Base-by-base conservation (phyloP, 2,888 invertebrate species). In the Ennomos quercinarius region DNA sequence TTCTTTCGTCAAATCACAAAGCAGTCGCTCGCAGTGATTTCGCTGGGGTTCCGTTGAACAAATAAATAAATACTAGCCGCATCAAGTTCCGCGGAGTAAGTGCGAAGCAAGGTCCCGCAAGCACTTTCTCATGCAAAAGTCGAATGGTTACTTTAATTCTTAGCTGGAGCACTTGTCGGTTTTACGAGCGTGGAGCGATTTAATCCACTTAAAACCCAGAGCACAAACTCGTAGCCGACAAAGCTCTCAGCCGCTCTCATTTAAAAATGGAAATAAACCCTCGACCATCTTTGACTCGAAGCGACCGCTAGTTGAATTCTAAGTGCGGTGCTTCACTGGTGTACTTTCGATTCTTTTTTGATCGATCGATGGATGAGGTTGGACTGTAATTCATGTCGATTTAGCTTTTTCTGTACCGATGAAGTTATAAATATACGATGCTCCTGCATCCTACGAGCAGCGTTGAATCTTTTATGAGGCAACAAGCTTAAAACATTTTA, bases 121-220 rank as follows among this genome's bases (percentile, higher is more conserved):
- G 84, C 87, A 87, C 86, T 91, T 91, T 90, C 91, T 89, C 91
- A 91, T 91, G 92, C 91, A 91, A 91, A 92, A 91, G 91, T 91
- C 91, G 89, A 91, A 92, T 83, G 78, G 89, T 91, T 90, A 91
- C 91, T 91, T 91, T 91, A 91, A 91, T 91, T 91, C 90, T 90
- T 90, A 85, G 89, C 88, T 83, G 72, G 74, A 87, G 89, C 90
- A 91, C 91, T 91, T 92, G 91, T 91, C 91, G 91, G 91, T 91
- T 92, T 91, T 92, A 91, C 91, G 91, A 91, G 90, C 91, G 87
- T 87, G 78, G 87, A 90, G 91, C 91, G 91, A 91, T 93, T 93
- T 93, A 93, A 93, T 93, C 93, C 93, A 93, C 93, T 93, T 93
- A 93, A 92, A 93, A 93, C 91, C 87, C 91, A 87, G 86, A 91